Base-by-base conservation (phyloP, 2,888 invertebrate genomes). In the Dryococelus australis region DNA sequence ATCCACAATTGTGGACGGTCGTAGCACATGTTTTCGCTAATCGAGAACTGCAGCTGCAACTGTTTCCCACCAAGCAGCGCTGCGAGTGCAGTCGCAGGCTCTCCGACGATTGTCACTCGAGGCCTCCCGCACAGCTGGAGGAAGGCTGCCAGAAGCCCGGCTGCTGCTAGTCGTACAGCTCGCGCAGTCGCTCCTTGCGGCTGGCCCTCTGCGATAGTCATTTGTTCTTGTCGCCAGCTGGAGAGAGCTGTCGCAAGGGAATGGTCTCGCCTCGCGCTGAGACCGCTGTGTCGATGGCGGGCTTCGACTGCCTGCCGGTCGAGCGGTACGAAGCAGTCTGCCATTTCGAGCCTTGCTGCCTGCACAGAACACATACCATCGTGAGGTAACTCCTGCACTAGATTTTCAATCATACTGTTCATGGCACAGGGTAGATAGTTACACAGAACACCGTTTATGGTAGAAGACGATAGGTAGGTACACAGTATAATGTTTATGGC, bases 251-350 rank as follows among this genome's bases (percentile, higher is more conserved):
- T 43, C 87, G 53, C 24, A 90, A 86, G 2, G 89, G 88, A 43
- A 90, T 88, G 43, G 88, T 88, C 53, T 90, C 89, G 6, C 89
- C 89, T 16, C 86, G 88, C 9, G 88, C 88, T 10, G 87, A 88
- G 13, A 90, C 89, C 9, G 88, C 89, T 8, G 89, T 90, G 83
- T 89, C 89, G 10, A 89, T 88, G 51, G 87, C 87, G n/a, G 87
- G 87, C 43, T 84, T 80, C 86, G 86, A 87, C 79, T 86, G 87
- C 12, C 85, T 28, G 43, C 65, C 28, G 35, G 65, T 86, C n/a
- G 65, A 47, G 47, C 47, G 47, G 47, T 47, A 47, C 65, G 65
- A 65, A 10, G 65, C 47, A 12, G 87, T 26, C 84, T 27, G 83
- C 83, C 83, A 83, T 35, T 43, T 83, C 9, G 83, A 9, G 28